Percentiles rank a stretch among this genome's conserved stretches.
Evolutionary conservation across 2,113 vertebrate species (phyloP).

Genomic region (Pterocles burchelli): DNA sequence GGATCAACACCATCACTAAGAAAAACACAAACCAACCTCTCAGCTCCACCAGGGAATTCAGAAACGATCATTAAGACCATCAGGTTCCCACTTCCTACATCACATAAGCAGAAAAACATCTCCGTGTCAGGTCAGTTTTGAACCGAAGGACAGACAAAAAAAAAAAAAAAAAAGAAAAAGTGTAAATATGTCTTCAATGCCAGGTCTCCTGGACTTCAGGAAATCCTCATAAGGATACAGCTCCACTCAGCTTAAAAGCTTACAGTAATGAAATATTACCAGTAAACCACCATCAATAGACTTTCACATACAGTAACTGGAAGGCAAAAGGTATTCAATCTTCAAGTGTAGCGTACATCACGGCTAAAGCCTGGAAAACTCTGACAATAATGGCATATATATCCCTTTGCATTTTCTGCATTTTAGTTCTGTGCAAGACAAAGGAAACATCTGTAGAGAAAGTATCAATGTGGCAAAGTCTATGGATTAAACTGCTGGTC

Average conservation of each 20-base stretch:
- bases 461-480: neutral
- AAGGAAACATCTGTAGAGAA: neutral
- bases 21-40: neutral
- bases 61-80: neutral
- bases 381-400: neutral
- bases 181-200: neutral
- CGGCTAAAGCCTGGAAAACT: neutral
- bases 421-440: neutral
- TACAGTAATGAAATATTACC: neutral
- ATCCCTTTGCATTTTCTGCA: neutral
- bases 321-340: constrained; percentile 32
- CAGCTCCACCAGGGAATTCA: neutral
- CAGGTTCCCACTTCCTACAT: neutral
- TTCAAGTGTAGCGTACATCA: neutral
- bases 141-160: neutral
- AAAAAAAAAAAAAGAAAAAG: neutral
- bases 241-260: constrained; percentile 5
- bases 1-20: neutral
- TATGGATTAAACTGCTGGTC: neutral
- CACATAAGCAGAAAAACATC: neutral
- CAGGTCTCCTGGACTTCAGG: neutral
- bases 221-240: neutral
- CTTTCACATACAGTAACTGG: constrained; percentile 15
- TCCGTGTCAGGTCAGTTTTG: neutral
- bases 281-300: constrained; percentile 27